Evolutionary conservation across 2,113 vertebrate genomes (phyloP).

Genomic region (Brevimyrus niger): DNA sequence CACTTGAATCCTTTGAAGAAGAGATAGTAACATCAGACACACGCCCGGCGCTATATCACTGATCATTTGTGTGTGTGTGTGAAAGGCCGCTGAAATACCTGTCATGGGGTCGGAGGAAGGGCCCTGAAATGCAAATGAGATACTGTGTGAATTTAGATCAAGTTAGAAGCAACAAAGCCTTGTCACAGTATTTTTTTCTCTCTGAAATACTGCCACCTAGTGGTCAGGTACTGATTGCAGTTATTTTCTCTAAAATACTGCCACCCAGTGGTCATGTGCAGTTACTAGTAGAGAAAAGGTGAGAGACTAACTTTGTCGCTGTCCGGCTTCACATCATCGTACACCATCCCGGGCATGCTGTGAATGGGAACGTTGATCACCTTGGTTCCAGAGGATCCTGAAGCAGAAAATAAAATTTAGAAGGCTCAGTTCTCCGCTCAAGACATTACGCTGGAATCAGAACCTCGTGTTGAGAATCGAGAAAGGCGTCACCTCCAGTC

Average conservation of each 20-base stretch:
- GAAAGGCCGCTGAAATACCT: neutral
- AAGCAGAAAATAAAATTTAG: neutral
- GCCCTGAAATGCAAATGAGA: constrained; percentile 32
- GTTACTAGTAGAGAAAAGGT: neutral
- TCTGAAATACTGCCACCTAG: neutral
- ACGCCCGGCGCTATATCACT: neutral
- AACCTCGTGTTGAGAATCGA: neutral
- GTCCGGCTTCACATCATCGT: neutral
- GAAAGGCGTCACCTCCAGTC: constrained; percentile 32
- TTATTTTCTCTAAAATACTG: neutral
- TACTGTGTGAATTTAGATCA: neutral
- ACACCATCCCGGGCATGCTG: accelerated
- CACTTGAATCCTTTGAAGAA: neutral
- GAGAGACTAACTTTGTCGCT: neutral
- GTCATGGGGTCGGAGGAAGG: neutral
- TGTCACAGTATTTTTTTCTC: neutral
- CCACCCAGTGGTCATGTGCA: neutral
- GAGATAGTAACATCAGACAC: neutral
- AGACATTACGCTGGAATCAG: neutral
- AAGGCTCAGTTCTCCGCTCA: neutral
- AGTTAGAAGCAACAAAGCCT: neutral
- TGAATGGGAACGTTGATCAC: constrained; percentile 26
- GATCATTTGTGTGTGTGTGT: neutral
- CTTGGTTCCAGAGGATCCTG: constrained; percentile 19
- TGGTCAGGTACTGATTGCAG: neutral